Evolutionary conservation across 1,140 invertebrate genomes (phyloP).

Genomic region (Nylanderia fulva): DNA sequence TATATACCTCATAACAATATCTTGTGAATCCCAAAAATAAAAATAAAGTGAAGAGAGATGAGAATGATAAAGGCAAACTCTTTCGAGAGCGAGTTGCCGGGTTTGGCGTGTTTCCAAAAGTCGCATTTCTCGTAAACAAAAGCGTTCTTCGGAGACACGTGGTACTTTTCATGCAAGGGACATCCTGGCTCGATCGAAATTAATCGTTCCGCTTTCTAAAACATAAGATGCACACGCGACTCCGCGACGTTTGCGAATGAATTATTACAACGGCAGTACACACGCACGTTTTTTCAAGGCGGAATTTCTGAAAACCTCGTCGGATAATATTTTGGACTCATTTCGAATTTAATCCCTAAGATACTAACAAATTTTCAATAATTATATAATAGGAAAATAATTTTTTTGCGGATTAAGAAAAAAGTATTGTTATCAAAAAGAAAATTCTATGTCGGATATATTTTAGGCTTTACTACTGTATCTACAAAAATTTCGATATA

Average conservation of each 20-base stretch:
- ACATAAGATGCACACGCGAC: not conserved
- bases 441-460: no score
- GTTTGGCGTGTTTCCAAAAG: constrained; percentile 69
- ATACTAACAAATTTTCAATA: not conserved
- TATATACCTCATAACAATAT: no score
- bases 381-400: no score
- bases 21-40: not conserved
- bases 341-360: not conserved
- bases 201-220: constrained; percentile 34
- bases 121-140: constrained; percentile 53
- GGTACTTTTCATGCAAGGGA: constrained; percentile 46
- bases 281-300: not conserved
- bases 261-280: constrained; percentile 18
- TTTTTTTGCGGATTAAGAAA: no score
- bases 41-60: constrained; percentile 40
- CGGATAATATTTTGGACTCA: not conserved
- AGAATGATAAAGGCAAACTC: constrained; percentile 22
- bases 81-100: constrained; percentile 15
- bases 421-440: no score
- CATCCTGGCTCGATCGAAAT: constrained; percentile 46
- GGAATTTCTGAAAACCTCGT: not conserved
- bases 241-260: not conserved
- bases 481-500: no score
- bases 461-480: no score
- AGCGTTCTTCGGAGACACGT: constrained; percentile 47